Conservation (phyloP, 1,140 invertebrate genomes). For the Aplysia californica region DNA sequence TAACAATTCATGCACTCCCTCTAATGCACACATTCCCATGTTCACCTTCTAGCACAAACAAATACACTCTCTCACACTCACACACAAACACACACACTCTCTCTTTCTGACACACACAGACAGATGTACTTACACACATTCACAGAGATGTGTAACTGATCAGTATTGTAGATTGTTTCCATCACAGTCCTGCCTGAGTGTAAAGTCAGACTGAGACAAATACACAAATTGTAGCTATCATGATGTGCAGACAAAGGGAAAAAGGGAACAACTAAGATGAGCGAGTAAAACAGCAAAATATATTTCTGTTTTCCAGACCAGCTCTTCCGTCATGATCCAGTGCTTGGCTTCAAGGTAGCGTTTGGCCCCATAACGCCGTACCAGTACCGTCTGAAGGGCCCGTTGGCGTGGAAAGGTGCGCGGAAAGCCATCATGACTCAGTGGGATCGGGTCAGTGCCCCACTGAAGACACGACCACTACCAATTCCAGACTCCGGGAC, state of each 20-base stretch:
- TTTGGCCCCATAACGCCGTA: constrained; percentile 68
- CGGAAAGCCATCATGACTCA: constrained; percentile 60
- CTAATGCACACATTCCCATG: too few relatives aligned
- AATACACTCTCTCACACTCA: too few relatives aligned
- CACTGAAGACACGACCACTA: constrained; percentile 25
- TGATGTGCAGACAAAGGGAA: background rate
- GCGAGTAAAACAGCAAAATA: background rate
- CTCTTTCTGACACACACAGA: too few relatives aligned
- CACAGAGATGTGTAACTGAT: background rate
- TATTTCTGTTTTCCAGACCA: background rate
- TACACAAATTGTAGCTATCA: background rate
- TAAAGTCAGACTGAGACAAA: background rate
- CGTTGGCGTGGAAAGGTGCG: constrained; percentile 67
- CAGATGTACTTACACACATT: background rate
- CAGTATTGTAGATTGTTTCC: background rate
- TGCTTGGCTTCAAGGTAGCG: constrained; percentile 56
- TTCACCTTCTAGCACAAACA: too few relatives aligned
- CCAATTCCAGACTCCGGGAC: too few relatives aligned
- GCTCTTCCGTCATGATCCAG: constrained; percentile 51
- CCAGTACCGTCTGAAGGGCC: constrained; percentile 69
- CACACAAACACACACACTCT: too few relatives aligned
- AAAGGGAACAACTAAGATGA: background rate
- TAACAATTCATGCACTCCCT: too few relatives aligned
- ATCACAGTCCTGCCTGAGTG: too few relatives aligned
- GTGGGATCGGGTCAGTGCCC: constrained; percentile 25